These are phyloP conservation scores for Drosophila rhopaloa DNA, from an alignment of 1,140 invertebrate genomes.

Conservation along the genomic window DNA sequence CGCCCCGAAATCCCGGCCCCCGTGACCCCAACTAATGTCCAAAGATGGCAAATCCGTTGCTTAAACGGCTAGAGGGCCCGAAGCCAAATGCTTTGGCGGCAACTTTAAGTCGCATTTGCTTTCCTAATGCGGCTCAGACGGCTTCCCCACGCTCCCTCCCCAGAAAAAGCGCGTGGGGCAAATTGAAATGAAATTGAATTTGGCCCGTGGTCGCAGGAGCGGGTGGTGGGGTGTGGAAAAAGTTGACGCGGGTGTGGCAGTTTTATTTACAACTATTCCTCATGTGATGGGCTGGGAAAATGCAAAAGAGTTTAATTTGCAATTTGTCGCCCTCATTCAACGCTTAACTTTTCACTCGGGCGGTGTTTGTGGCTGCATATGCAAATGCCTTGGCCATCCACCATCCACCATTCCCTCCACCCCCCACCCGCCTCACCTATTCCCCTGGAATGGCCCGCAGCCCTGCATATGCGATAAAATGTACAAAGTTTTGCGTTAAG, in stretches of 20 bases:
- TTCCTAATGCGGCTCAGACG: conserved; percentile 53
- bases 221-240: conserved; percentile 24
- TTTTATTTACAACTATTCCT: conserved; percentile 81
- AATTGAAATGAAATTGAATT: conserved; percentile 78
- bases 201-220: conserved; percentile 15
- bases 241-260: conserved; percentile 64
- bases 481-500: conserved; percentile 73
- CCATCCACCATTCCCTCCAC: neutral
- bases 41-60: conserved; percentile 48
- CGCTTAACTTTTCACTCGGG: conserved; percentile 75
- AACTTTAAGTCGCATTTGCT: conserved; percentile 62
- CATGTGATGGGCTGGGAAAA: conserved; percentile 63
- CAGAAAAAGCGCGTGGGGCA: conserved; percentile 21
- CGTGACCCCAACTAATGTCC: conserved; percentile 35
- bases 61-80: conserved; percentile 54
- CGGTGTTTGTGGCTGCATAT: conserved; percentile 74
- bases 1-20: neutral
- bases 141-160: conserved; percentile 10
- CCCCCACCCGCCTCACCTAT: neutral
- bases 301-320: conserved; percentile 83
- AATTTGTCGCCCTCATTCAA: conserved; percentile 83
- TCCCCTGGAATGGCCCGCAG: conserved; percentile 21
- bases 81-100: conserved; percentile 19
- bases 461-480: conserved; percentile 70
- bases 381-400: conserved; percentile 60